Evolutionary conservation across 2,888 invertebrate species (phyloP).

Genomic region (Himalopsyche tibetana): DNA sequence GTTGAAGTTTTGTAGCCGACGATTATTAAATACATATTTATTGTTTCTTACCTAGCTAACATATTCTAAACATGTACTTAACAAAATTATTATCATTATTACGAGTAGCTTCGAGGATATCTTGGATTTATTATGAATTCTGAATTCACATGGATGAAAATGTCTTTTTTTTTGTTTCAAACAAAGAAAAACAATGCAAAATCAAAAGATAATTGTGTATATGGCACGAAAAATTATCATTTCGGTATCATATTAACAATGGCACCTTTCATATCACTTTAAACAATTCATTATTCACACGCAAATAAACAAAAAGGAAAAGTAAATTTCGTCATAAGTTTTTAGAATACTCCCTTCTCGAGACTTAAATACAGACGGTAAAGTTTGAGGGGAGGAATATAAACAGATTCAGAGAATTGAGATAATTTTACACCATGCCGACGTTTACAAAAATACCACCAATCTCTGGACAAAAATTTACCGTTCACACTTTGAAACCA

Average conservation of each 20-base stretch:
- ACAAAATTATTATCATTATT: constrained; percentile 37
- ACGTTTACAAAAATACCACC: no score
- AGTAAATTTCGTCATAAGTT: background rate
- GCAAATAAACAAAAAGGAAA: background rate
- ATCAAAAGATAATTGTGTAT: background rate
- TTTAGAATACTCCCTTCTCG: no score
- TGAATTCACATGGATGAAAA: background rate
- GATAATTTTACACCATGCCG: no score
- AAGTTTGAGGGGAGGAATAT: no score
- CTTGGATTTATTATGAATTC: constrained; percentile 9
- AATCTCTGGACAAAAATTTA: no score
- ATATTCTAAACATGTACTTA: constrained; percentile 34
- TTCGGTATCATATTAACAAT: constrained; percentile 29
- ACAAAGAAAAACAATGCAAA: constrained; percentile 1
- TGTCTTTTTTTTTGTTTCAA: constrained; percentile 12
- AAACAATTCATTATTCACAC: background rate
- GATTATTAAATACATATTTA: constrained; percentile 23
- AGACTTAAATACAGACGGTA: no score
- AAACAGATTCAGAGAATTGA: no score
- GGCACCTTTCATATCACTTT: constrained; percentile 12
- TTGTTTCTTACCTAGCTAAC: constrained; percentile 38
- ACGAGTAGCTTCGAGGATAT: constrained; percentile 30
- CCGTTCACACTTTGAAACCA: no score
- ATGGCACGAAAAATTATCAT: constrained; percentile 13
- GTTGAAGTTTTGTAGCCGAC: background rate